A percentile compares a stretch with the other conserved stretches of the same genome.
Conservation (phyloP, 2,888 invertebrate genomes). For the Sipha maydis region DNA sequence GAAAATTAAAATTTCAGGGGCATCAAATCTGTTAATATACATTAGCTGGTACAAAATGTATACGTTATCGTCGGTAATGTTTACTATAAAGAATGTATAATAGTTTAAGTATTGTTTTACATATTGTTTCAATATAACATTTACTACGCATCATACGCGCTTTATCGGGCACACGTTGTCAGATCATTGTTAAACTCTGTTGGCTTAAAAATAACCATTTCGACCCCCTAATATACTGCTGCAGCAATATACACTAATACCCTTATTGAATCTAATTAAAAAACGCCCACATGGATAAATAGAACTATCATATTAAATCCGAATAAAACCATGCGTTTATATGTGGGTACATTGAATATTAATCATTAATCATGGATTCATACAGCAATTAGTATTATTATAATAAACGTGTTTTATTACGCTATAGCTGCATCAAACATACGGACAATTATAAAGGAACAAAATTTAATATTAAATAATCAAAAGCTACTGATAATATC, state of each 20-base stretch:
- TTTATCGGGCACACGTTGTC: not conserved
- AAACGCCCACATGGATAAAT: constrained; percentile 46
- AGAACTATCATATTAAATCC: constrained; percentile 26
- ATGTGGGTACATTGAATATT: not conserved
- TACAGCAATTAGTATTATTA: not conserved
- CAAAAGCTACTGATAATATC: not conserved
- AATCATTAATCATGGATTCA: not conserved
- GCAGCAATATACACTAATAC: not conserved
- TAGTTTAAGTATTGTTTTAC: not conserved
- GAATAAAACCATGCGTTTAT: not conserved
- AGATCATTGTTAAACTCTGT: not conserved
- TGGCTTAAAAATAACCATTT: constrained; percentile 9
- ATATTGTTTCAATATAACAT: not conserved
- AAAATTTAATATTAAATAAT: not conserved
- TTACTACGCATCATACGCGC: not conserved
- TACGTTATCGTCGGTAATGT: no score
- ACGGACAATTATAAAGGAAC: no score
- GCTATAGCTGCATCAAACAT: not conserved
- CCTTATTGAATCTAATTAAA: constrained; percentile 2
- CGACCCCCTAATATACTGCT: not conserved
- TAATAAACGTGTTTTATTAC: not conserved
- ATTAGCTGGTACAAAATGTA: not conserved
- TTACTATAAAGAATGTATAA: not conserved
- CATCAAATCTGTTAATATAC: not conserved
- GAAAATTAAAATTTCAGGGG: no score